A percentile compares a stretch with the other conserved stretches of the same genome.
These are phyloP conservation scores for Antigone vipio DNA, from an alignment of 2,113 vertebrate species.

Conservation along the genomic window DNA sequence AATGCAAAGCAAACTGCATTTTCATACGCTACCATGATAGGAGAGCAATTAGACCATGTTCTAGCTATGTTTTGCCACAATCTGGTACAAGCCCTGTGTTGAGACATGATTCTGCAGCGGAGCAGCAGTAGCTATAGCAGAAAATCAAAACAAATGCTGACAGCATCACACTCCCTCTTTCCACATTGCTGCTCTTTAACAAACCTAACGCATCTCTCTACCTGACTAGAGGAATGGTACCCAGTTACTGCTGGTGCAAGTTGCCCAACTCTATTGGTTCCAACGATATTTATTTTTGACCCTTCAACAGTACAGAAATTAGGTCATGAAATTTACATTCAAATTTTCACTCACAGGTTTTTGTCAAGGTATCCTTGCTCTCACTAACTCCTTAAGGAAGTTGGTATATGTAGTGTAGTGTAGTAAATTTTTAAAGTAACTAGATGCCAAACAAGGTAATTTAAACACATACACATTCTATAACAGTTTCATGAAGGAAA, in stretches of 20 bases:
- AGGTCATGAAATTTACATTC: not conserved
- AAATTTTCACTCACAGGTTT: not conserved
- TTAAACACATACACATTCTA: not conserved
- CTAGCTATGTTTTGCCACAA: not conserved
- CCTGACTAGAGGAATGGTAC: not conserved
- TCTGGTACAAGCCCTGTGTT: not conserved
- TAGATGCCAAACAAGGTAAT: not conserved
- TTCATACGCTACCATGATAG: not conserved
- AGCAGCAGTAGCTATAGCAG: not conserved
- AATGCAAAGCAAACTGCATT: not conserved
- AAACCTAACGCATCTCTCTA: not conserved
- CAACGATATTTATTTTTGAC: not conserved
- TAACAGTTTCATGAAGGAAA: not conserved
- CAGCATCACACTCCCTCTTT: not conserved
- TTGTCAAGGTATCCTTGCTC: not conserved
- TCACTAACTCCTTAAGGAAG: not conserved
- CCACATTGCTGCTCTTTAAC: not conserved
- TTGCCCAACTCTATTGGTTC: not conserved
- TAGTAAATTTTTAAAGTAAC: not conserved
- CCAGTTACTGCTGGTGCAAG: not conserved
- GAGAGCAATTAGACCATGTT: not conserved
- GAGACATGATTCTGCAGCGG: not conserved
- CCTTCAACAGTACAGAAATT: not conserved
- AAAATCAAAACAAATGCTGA: not conserved
- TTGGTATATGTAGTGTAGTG: not conserved